Percentiles rank a stretch among this genome's conserved stretches.
Evolutionary conservation across 2,888 invertebrate species (phyloP).

Genomic region (Drosophila testacea): DNA sequence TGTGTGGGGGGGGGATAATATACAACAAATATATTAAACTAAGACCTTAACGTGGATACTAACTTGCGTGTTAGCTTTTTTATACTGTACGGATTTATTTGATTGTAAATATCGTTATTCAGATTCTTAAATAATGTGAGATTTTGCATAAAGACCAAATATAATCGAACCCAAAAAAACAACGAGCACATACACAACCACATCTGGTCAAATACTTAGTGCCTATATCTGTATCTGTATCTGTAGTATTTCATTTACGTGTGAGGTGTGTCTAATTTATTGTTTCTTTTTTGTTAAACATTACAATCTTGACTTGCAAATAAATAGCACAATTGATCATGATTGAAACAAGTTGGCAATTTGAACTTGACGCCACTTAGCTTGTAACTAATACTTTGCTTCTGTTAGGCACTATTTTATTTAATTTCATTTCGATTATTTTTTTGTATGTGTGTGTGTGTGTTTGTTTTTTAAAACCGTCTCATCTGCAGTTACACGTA

Average conservation of each 20-base stretch:
- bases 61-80: constrained; percentile 30
- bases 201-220: neutral
- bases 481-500: neutral
- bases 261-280: neutral
- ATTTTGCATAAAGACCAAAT: constrained; percentile 14
- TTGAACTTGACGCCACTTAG: constrained; percentile 35
- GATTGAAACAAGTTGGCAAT: constrained; percentile 34
- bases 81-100: constrained; percentile 51
- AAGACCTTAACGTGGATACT: constrained; percentile 42
- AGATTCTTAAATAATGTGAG: constrained; percentile 45
- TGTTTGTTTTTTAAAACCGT: constrained; percentile 1
- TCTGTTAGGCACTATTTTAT: constrained; percentile 72
- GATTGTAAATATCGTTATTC: constrained; percentile 38
- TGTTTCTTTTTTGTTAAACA: constrained; percentile 2
- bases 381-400: constrained; percentile 65
- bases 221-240: neutral
- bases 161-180: constrained; percentile 3
- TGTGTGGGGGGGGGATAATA: constrained; percentile 5
- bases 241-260: neutral
- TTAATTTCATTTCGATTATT: constrained; percentile 20
- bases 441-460: neutral
- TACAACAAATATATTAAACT: constrained; percentile 42
- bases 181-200: constrained; percentile 5
- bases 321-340: constrained; percentile 20
- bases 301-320: constrained; percentile 21